Base-by-base conservation (phyloP, 2,113 vertebrate genomes). In the Rynchops niger region DNA sequence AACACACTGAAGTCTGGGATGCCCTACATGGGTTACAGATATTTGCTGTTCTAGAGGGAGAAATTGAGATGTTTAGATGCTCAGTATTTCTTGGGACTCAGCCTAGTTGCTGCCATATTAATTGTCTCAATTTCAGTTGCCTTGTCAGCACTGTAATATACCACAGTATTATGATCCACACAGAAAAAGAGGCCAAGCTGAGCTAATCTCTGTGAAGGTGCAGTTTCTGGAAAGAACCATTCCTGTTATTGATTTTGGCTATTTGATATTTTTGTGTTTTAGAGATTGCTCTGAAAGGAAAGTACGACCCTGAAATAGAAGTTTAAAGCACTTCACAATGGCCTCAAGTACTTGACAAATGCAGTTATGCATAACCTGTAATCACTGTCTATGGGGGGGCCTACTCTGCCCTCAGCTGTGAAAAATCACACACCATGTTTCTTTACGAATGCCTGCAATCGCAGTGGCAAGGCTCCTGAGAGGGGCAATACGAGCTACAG, bases 251-350 rank as follows among this genome's bases (percentile, higher is more conserved):
- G 45, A 92, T 94, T 94, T 91, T 76, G 63, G 43, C 56, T 91
- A 70, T 94, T 96, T 94, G 25, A 53, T 95, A 83, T 70, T 92
- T 93, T 78, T 86, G 52, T 89, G 40, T 53, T 94, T 92, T 84
- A 88, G 77, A 67, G 47, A 88, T 63, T 56, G 36, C 45, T 79
- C 93, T 95, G 56, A 84, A 93, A 97, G 86, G 77, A 45, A 77
- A 58, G 27, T 63, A 69, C 0, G 4, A 73, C 43, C 55, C 81
- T 95, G 82, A 69, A 96, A 85, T 26, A 94, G 56, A 89, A 87
- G 38, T 95, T 91, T 83, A 81, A 83, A 95, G 59, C 78, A 58
- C 53, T 93, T 85, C 52, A 89, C 66, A 25, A 81, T 5, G 10
- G 58, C 56, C 71, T 83, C 56, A 72, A 88, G 56, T 66, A 88